Base-by-base conservation (phyloP, 2,113 vertebrate genomes). In the Varanus komodoensis region DNA sequence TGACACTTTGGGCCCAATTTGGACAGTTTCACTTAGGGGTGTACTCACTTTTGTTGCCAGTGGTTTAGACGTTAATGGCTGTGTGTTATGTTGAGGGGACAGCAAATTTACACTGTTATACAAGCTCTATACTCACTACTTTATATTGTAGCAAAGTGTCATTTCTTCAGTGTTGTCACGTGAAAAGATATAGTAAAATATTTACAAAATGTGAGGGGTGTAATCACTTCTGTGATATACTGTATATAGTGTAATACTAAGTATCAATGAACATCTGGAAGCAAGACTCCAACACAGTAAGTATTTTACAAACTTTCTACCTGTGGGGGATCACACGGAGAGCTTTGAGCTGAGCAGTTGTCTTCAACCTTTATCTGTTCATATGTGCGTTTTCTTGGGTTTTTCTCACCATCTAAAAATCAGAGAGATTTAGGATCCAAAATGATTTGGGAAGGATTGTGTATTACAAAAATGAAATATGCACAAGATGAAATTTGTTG, bases 251-350 rank as follows among this genome's bases (percentile, higher is more conserved):
- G 29, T 50, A 50, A 32, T 64, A 69, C 25, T 52, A 67, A 78
- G 21, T 29, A 25, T 87, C 14, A 61, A 54, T 1, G 19, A 78
- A 27, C 85, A 57, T 89, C 71, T 82, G 77, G 86, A 64, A 90
- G 57, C 44, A 85, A 78, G 29, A 83, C 48, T 54, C 8, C 23
- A 27, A 8, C 34, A 67, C 21, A 21, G 23, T 29, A 54, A 50
- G 44, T n/a, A 64, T 89, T 89, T 85, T 32, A 34, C 2, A 88
- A 88, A 1, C 48, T 0, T 94, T 90, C 89, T 96, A 99, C 99
- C 99, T 99, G 98, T 89, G 99, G 99, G 92, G 99, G 98, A 78
- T 99, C 98, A 73, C 96, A 96, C 61, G 99, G 98, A 89, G 98
- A 99, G 90, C 98, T 98, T 91, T 97, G 97, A 68, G 98, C 97